phyloP scores from a whole-genome alignment of 2,797 vertebrate genomes.

The Sebastes diploproa region DNA sequence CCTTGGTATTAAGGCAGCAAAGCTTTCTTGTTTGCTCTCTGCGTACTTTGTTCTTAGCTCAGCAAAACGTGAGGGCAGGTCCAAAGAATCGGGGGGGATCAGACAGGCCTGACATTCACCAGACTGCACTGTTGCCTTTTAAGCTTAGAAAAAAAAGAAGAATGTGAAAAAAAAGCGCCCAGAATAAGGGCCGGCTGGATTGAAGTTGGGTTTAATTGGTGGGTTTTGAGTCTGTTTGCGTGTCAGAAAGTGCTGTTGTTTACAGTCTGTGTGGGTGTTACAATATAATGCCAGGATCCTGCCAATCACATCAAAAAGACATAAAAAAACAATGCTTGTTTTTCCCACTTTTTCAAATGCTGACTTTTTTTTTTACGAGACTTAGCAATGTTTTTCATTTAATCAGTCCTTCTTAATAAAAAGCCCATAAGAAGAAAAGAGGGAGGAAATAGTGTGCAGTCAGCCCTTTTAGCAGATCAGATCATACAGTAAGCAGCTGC shows the following conservation, averaged over 20 bases:
- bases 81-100: conserved; percentile 76
- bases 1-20: conserved; percentile 76
- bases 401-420: conserved; percentile 70
- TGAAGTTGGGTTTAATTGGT: conserved; percentile 79
- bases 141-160: conserved; percentile 54
- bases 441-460: conserved; percentile 61
- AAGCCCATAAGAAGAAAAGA: conserved; percentile 41
- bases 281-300: conserved; percentile 67
- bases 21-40: conserved; percentile 71
- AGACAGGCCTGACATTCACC: conserved; percentile 80
- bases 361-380: conserved; percentile 59
- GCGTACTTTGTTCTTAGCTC: conserved; percentile 82
- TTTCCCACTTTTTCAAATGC: conserved; percentile 51
- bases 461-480: conserved; percentile 75
- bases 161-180: conserved; percentile 24
- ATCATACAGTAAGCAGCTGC: conserved; percentile 79
- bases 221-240: conserved; percentile 76
- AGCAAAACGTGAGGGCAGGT: conserved; percentile 80
- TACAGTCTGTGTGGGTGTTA: conserved; percentile 77
- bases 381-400: conserved; percentile 69
- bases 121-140: conserved; percentile 74
- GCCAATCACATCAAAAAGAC: conserved; percentile 73
- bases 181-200: conserved; percentile 61
- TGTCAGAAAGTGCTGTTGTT: conserved; percentile 81
- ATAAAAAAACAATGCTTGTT: conserved; percentile 48